Evolutionary conservation across 2,888 invertebrate species (phyloP), one percentile per base, ranked within the genome.

Genomic region (Calephelis perditalis): DNA sequence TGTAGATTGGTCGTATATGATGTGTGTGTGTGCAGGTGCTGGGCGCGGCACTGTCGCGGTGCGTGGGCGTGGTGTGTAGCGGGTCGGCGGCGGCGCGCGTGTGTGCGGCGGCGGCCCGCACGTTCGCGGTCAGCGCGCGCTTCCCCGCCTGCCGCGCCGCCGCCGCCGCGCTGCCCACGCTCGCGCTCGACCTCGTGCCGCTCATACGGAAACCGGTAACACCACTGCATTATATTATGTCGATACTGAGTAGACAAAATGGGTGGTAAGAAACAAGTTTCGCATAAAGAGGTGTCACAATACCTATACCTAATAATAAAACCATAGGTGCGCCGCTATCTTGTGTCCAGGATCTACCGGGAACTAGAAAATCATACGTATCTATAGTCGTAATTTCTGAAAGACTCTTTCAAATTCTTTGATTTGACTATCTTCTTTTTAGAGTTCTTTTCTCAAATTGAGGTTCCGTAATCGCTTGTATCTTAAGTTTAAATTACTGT

Each of bases 71-170:
- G 35, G 89, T 99, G 94, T 92, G 94, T 0, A 92, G 91, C 15
- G 97, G 98, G 73, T 91, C 97, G 62, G 93, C 98, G 49, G 95
- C 95, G 90, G 98, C 99, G 70, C 99, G 99, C 79, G 95, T 93
- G 37, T 96, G 99, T 89, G 55, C 59, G 45, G 59, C 59, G 36
- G 94, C 97, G 68, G 96, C 97, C 15, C 94, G 94, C 62, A 99
- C 98, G 84, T 97, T 97, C 81, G 95, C 97, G n/a, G 99, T 99
- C 5, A 98, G 99, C 4, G 97, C 98, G 44, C 94, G 95, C 69
- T 99, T 99, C 91, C 94, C 96, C 68, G 95, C 94, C 54, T 99
- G 99, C 79, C 93, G 98, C 69, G 95, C 95, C 71, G 94, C 94
- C 68, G 96, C 98, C 74, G 96, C 97, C 5, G 95, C 95, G 73